A percentile compares a stretch with the other conserved stretches of the same genome.
Conservation (phyloP, 2,113 vertebrate genomes). For the Trochalopteron elliotii region DNA sequence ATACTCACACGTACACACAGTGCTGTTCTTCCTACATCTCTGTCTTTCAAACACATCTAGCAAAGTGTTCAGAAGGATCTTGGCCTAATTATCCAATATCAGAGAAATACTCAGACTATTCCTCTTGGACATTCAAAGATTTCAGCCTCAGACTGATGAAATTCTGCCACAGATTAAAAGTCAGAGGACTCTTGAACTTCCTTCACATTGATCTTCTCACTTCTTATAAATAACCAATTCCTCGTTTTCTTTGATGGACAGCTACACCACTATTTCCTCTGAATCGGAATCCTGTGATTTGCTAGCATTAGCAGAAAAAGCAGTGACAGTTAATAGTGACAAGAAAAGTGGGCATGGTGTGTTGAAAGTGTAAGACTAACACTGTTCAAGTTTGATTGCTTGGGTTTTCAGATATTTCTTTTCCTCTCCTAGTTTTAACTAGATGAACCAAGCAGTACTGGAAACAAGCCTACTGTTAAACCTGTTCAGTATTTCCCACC, state of each 20-base stretch:
- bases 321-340: not conserved
- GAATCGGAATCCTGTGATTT: not conserved
- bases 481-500: not conserved
- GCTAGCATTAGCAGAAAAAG: not conserved
- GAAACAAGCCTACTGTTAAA: not conserved
- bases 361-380: not conserved
- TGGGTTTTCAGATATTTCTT: not conserved
- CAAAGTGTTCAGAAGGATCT: not conserved
- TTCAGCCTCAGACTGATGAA: not conserved
- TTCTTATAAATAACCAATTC: not conserved
- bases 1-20: fast-evolving
- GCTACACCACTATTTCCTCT: not conserved
- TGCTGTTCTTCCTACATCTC: not conserved
- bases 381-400: not conserved
- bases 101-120: not conserved
- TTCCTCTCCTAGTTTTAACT: not conserved
- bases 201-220: not conserved
- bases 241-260: not conserved
- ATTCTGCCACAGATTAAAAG: not conserved
- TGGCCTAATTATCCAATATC: not conserved
- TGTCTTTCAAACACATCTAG: not conserved
- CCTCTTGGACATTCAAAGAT: not conserved
- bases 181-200: not conserved
- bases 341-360: not conserved
- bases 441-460: not conserved